Evolutionary conservation across 2,797 vertebrate species (phyloP).

Genomic region (Lepus townsendii): DNA sequence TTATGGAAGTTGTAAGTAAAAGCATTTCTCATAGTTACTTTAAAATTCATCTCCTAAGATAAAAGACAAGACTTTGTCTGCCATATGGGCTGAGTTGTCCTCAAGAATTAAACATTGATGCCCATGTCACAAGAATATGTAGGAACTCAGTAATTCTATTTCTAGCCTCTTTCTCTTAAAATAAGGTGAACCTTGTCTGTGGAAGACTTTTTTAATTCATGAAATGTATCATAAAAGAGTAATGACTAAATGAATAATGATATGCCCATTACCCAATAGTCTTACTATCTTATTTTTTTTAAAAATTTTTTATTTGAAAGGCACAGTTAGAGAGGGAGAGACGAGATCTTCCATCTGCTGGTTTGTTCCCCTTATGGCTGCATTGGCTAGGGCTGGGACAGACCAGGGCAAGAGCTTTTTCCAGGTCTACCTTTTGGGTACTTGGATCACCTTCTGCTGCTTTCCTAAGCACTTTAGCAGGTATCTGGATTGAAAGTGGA

Average conservation of each 20-base stretch:
- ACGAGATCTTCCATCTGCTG: too few species aligned
- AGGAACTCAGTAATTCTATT: conserved; percentile 2
- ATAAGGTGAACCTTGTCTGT: neutral
- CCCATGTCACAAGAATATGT: conserved; percentile 46
- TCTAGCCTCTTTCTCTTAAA: conserved; percentile 41
- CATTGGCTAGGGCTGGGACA: too few species aligned
- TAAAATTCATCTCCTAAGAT: conserved; percentile 27
- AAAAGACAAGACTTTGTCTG: conserved; percentile 8
- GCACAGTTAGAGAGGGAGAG: too few species aligned
- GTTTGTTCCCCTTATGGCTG: too few species aligned
- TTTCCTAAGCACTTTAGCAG: too few species aligned
- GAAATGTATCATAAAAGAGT: neutral
- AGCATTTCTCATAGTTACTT: conserved; percentile 5
- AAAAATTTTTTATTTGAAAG: neutral
- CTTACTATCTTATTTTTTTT: conserved; percentile 24
- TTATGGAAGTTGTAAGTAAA: conserved; percentile 13
- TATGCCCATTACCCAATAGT: neutral
- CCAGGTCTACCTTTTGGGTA: too few species aligned
- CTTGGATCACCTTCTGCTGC: too few species aligned
- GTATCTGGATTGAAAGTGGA: too few species aligned
- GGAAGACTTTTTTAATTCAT: conserved; percentile 45
- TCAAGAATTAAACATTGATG: neutral
- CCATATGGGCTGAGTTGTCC: neutral
- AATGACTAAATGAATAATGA: conserved; percentile 23
- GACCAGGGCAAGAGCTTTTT: too few species aligned